Conservation (phyloP, 2,797 vertebrate species). For the Myiotriccus ornatus region DNA sequence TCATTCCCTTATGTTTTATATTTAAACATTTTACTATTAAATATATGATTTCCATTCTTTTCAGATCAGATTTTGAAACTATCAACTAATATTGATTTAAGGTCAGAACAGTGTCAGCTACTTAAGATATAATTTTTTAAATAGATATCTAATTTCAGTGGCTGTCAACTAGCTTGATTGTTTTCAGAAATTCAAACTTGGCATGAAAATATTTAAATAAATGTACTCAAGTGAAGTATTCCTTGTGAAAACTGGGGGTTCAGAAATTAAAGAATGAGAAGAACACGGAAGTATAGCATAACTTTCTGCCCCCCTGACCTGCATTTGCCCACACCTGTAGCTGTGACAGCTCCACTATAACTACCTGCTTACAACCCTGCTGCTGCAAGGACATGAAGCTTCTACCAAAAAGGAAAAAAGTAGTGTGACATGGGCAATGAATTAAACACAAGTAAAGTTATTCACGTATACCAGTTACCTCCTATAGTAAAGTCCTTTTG, state of each 20-base stretch:
- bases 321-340: not conserved
- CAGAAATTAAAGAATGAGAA: not conserved
- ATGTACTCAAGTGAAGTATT: not conserved
- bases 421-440: not conserved
- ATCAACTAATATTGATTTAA: not conserved
- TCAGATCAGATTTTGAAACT: not conserved
- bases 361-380: not conserved
- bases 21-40: not conserved
- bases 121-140: not conserved
- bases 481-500: not conserved
- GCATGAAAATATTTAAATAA: not conserved
- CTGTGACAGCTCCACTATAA: not conserved
- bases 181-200: not conserved
- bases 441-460: not conserved
- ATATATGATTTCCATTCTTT: not conserved
- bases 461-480: not conserved
- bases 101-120: not conserved
- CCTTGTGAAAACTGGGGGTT: not conserved
- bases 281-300: rapidly evolving
- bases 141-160: not conserved
- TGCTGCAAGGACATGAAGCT: not conserved
- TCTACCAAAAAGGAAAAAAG: not conserved
- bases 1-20: not conserved
- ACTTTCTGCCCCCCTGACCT: not conserved
- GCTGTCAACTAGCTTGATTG: not conserved